Evolutionary conservation across 1,140 invertebrate genomes (phyloP).

Genomic region (Zaprionus tsacasi): DNA sequence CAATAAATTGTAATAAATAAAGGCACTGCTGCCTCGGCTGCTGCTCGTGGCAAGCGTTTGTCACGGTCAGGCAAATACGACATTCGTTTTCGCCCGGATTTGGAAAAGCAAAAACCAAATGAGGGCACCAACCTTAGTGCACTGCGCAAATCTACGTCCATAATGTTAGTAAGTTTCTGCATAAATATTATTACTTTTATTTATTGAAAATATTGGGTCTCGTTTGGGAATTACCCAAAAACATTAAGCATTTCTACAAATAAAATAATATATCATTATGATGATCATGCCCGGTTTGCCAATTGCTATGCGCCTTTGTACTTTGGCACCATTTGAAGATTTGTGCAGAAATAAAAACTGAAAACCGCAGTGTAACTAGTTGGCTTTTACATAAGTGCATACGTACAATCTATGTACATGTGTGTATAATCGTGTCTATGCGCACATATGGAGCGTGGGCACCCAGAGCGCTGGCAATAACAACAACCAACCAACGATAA

Average conservation of each 20-base stretch:
- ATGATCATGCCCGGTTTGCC: constrained; percentile 16
- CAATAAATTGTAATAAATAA: constrained; percentile 72
- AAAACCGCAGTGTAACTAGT: constrained; percentile 4
- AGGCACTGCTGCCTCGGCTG: constrained; percentile 14
- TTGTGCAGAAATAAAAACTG: neutral
- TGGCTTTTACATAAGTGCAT: constrained; percentile 20
- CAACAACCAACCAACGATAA: constrained; percentile 16
- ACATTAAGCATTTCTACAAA: neutral
- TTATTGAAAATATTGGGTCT: neutral
- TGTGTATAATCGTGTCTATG: neutral
- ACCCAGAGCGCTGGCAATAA: constrained; percentile 29
- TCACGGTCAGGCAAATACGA: constrained; percentile 43
- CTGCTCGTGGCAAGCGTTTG: constrained; percentile 51
- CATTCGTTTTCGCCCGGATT: too few relatives aligned
- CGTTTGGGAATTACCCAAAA: neutral
- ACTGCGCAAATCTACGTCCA: constrained; percentile 15
- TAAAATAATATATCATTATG: constrained; percentile 10
- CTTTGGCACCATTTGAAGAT: constrained; percentile 11
- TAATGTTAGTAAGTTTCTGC: neutral
- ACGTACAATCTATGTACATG: neutral
- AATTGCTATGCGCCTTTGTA: constrained; percentile 10
- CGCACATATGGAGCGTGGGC: constrained; percentile 21
- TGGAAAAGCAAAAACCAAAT: neutral
- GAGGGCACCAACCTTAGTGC: neutral
- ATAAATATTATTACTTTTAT: neutral